phyloP scores from a whole-genome alignment of 2,888 invertebrate genomes.

The Orthosia cruda region DNA sequence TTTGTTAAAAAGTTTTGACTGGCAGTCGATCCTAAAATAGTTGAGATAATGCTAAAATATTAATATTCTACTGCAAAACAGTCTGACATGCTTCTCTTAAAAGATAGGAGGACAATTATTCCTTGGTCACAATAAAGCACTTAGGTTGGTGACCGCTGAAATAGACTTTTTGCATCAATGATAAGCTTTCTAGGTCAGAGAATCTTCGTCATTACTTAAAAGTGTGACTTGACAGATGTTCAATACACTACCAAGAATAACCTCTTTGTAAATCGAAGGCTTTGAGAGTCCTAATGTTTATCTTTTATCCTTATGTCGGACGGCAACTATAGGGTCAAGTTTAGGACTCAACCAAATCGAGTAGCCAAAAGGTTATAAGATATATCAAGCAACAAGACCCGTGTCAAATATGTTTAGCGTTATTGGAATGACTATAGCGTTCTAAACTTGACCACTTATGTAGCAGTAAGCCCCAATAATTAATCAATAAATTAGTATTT shows the following conservation, averaged over 20 bases:
- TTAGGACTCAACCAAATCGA: conserved; percentile 9
- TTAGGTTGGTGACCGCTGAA: too few relatives aligned
- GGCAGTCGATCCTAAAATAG: too few relatives aligned
- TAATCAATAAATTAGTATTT: background rate
- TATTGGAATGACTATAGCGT: background rate
- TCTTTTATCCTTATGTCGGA: background rate
- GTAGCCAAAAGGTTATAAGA: conserved; percentile 15
- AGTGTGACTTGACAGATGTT: background rate
- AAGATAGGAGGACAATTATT: too few relatives aligned
- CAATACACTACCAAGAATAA: background rate
- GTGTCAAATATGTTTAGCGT: conserved; percentile 1
- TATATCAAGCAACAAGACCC: conserved; percentile 2
- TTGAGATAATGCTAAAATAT: too few relatives aligned
- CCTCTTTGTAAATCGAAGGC: background rate
- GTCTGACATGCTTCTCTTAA: too few relatives aligned
- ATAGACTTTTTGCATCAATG: too few relatives aligned
- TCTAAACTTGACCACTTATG: background rate
- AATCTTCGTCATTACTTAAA: background rate
- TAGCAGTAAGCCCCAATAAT: background rate
- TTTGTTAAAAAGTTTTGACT: too few relatives aligned
- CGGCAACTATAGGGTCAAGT: conserved; percentile 11
- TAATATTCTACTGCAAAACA: too few relatives aligned
- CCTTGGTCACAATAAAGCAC: too few relatives aligned
- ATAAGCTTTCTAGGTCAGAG: too few relatives aligned
- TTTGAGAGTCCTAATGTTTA: background rate